Base-by-base conservation (phyloP, 2,113 vertebrate species). In the Scomber colias region DNA sequence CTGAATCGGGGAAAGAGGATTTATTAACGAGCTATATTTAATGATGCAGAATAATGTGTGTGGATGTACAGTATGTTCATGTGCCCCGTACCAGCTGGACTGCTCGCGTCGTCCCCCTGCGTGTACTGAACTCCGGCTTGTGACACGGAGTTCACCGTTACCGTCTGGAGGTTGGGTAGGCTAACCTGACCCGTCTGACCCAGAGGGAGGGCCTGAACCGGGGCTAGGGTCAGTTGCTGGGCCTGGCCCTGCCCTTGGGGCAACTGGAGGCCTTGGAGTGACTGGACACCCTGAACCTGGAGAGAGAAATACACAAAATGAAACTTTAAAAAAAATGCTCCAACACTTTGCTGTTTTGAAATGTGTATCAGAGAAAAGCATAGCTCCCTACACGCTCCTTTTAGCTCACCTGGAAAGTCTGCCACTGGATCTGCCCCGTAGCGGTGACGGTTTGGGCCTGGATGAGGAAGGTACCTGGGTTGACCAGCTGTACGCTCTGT, bases 361-460 rank as follows among this genome's bases (percentile, higher is more conserved):
- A 2, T 27, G 24, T 27, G 24, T 27, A 27, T 27, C 24, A 27
- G 1, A 27, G 24, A 27, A 27, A 27, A 27, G 24, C 24, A 27
- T 27, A 35, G 35, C 5, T 3, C 35, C 24, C 14, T 14, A 40
- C 11, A 46, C 45, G 8, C 7, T 53, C 24, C 4, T 10, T 14
- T 0, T 8, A 16, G 13, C 53, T 74, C 61, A 93, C 93, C 96
- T 99, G 98, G 95, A 99, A 99, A 51, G 98, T 99, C 88, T 99
- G 98, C 98, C 98, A 99, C 86, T 98, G 98, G 95, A 99, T 99
- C 94, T 99, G 98, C 77, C 98, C 98, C 10, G 98, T 98, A 75
- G 98, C 97, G 11, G 96, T 97, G 94, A 99, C 97, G 31, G 97
- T 99, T 89, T 99, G 98, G 81, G 98, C 98, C 96, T 99, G 98